Base-by-base conservation (phyloP, 37 sponge, comb jelly and placozoan genomes). In the Halichondria panicea region DNA sequence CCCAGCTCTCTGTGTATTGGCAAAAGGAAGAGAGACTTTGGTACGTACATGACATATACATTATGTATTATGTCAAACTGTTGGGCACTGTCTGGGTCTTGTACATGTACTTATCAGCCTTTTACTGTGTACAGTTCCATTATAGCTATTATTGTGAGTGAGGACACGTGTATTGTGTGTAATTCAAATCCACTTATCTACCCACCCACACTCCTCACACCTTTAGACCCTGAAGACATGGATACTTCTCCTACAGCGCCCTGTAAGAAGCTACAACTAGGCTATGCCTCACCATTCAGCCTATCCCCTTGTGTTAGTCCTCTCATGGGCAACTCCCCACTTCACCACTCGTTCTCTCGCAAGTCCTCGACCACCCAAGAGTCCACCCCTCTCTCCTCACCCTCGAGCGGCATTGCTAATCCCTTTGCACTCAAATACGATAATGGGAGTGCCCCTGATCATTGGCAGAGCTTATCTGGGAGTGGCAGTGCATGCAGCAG, bases 351-450 rank as follows among this genome's bases (percentile, higher is more conserved):
- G 33, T 75, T 61, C 46, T 22, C 15, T 15, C 52, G 13, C 15
- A 48, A 11, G 52, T 11, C 60, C 11, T 68, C 79, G 43, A 78
- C 55, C 39, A 68, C 56, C 7, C 68, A 68, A n/a, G 79, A 78
- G 45, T 68, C 79, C 22, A 78, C 79, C 33, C 79, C 79, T 33
- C 79, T 78, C 68, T 78, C 79, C 44, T 78, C 79, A 18, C 79
- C 79, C 34, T 78, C 79, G 58, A 78, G 79, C 27, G 32, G 34
- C 39, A 8, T 30, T 39, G 19, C 36, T 4, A 78, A 78, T 45
- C 79, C 79, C 15, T 78, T 78, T 68, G 79, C 79, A n/a, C n/a
- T 68, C 31, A 78, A 78, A 32, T 78, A 78, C 45, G 79, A 78
- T 58, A 78, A 69, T 37, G 79, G 79, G 30, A 66, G 62, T 63